Conservation (phyloP, 1,140 invertebrate species). For the Drosophila ohnishii region DNA sequence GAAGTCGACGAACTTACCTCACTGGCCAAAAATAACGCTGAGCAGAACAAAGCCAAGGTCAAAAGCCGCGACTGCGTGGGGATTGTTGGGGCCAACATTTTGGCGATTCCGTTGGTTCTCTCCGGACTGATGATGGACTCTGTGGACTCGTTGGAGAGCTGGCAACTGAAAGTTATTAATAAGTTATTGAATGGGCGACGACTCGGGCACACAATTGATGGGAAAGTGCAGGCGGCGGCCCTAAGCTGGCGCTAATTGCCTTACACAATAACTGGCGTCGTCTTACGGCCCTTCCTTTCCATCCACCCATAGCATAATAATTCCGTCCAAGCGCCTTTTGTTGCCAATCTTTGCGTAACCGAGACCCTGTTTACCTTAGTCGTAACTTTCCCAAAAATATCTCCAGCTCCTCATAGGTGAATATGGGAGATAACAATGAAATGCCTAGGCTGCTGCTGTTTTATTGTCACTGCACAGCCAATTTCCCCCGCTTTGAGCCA, state of each 20-base stretch:
- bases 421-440: slow-evolving; percentile 20
- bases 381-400: slow-evolving; percentile 61
- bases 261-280: slow-evolving; percentile 41
- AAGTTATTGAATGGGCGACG: slow-evolving; percentile 32
- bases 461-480: slow-evolving; percentile 34
- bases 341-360: slow-evolving; percentile 55
- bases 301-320: slow-evolving; percentile 29
- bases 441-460: slow-evolving; percentile 6
- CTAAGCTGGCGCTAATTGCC: slow-evolving; percentile 60
- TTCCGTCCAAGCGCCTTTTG: slow-evolving; percentile 42
- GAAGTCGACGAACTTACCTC: slow-evolving; percentile 60
- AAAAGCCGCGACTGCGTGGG: slow-evolving; percentile 54
- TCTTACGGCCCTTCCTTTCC: slow-evolving; percentile 15
- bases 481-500: slow-evolving; percentile 43
- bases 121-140: slow-evolving; percentile 1
- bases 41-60: slow-evolving; percentile 65
- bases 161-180: slow-evolving; percentile 45
- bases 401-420: slow-evolving; percentile 14
- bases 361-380: slow-evolving; percentile 47
- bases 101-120: slow-evolving; percentile 28
- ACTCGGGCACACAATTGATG: slow-evolving; percentile 37
- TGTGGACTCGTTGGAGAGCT: slow-evolving; percentile 2
- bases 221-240: slow-evolving; percentile 55
- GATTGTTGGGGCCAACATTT: slow-evolving; percentile 46
- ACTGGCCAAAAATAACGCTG: slow-evolving; percentile 66